Base-by-base conservation (phyloP, 1,140 invertebrate species). In the Cyclargus thomasi region DNA sequence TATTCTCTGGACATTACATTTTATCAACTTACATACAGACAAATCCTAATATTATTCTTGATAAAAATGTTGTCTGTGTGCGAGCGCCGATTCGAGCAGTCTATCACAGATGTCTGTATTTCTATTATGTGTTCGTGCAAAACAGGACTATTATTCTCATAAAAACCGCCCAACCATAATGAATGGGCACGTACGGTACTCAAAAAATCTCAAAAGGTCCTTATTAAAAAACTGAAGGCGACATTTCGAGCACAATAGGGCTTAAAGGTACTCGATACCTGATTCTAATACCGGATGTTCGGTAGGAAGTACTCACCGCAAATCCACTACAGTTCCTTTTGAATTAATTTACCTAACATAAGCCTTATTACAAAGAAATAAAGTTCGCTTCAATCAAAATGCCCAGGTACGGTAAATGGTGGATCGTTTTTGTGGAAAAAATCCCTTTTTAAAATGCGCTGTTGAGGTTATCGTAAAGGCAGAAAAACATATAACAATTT, bases 211-310 rank as follows among this genome's bases (percentile, higher is more conserved):
- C 64, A 71, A 71, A 65, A 62, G 65, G 68, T 64, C 59, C 72
- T 73, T 74, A 67, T 77, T 81, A 69, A 29, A 29, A 29, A 79
- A 75, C 68, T 73, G 70, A 69, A 69, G 67, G 76, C 75, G 80
- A 81, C 76, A 82, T 59, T 62, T 79, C 70, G 68, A 69, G 71
- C 68, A 84, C 84, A 86, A 86, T 47, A 80, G 67, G 76, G 67
- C 53, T 59, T 70, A 80, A 86, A 86, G 78, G 79, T 82, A 83
- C 84, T 86, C 80, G 80, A 86, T 85, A 82, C 70, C 78, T 70
- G 75, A 69, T 75, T 75, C 81, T 86, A 90, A 88, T 90, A 86
- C 83, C 85, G 87, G 87, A 88, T 87, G 84, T 70, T 70, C 69
- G 74, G 72, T 70, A 68, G 86, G 83, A 89, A 80, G 75, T 71